Base-by-base conservation (phyloP, 1,140 invertebrate species). In the Cydia amplana region DNA sequence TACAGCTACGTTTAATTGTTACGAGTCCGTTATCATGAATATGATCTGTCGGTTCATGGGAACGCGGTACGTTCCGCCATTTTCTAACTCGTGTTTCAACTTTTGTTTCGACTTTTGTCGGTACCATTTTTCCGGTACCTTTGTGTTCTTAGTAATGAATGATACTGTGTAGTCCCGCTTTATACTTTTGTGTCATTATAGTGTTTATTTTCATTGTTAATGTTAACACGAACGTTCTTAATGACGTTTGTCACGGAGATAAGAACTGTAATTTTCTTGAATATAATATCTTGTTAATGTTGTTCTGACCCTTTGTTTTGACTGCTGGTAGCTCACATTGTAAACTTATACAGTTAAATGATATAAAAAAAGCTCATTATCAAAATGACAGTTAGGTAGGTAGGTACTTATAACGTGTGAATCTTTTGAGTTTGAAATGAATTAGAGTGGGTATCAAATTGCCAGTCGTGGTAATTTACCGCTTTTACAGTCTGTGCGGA, bases 11-110 rank as follows among this genome's bases (percentile, higher is more conserved):
- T 91, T 91, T 91, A 91, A 91, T 91, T 91, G 89, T 91, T 87
- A 90, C 82, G 78, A 81, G 80, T 80, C 73, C 74, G 80, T 81
- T 88, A 91, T 91, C 89, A 76, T 82, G 80, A 77, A 82, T 86
- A 84, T 89, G 79, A 91, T 90, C 88, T 90, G 85, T 88, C 84
- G 76, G 80, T 91, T 90, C 88, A 90, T 90, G 90, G 90, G 90
- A 91, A 91, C 85, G 75, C 77, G 74, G 72, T 72, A 36, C 76
- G 85, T 86, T 88, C 86, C 84, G 89, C 88, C 88, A 90, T 90
- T 87, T 83, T 82, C 28, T 20, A 55, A 78, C 55, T 60, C 55
- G 55, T 60, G 55, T 60, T 60, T 60, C 55, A 60, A 60, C 55
- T 60, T 60, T 60, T 60, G 55, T 60, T 60, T 60, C 55, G 78